Base-by-base conservation (phyloP, 2,797 vertebrate species). In the Paratrypauchen microcephalus region DNA sequence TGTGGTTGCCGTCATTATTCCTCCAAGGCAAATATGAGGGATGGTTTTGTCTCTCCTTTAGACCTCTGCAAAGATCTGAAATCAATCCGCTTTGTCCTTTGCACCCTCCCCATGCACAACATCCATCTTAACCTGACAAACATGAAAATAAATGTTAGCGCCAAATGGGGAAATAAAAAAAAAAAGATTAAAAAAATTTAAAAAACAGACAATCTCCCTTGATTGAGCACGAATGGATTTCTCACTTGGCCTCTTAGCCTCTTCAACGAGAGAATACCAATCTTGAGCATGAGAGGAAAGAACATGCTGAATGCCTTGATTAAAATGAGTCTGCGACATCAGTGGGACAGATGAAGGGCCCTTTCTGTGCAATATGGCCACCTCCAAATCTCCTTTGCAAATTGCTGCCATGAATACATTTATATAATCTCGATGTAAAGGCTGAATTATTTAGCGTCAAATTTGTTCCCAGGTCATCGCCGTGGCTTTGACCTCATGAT, bases 361-460 rank as follows among this genome's bases (percentile, higher is more conserved):
- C 73, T 83, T 81, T 72, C 66, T 68, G 70, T 55, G 65, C 71
- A 77, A 87, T 80, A 78, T 32, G 45, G 52, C 75, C 18, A 56
- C 81, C 73, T 79, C 76, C 7, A 13, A 83, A 52, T 82, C 75
- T 62, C 65, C 64, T 63, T 24, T 67, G 67, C 67, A 71, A 55
- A 79, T 77, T 79, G 73, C 76, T 78, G 78, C 70, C 63, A 90
- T 92, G 87, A 92, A 93, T 91, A 88, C 85, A 91, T 92, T 92
- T 83, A 92, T 91, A 87, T 85, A 77, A 87, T 91, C 74, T 82
- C 62, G 78, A 75, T 81, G 80, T 78, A 66, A 78, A 74, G 76
- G 66, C 65, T 28, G 66, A 66, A 84, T 82, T 41, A 28, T 57
- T 82, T 24, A 81, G 19, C 74, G 78, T 72, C 76, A 54, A 54